Conservation (phyloP, 2,888 invertebrate species). For the Caradrina kadenii region DNA sequence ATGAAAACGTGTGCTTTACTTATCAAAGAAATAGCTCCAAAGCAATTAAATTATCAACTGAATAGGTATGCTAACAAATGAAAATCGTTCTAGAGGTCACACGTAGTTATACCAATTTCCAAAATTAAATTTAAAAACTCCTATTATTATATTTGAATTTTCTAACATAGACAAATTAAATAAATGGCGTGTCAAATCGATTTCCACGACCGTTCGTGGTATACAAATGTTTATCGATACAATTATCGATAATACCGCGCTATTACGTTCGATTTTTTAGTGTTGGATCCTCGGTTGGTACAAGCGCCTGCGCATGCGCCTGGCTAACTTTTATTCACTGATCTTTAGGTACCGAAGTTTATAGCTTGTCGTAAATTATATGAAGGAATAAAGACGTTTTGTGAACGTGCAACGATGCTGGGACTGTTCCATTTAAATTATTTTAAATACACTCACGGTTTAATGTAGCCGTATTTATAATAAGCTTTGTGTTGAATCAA, state of each 20-base stretch:
- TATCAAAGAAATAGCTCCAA: conserved; percentile 13
- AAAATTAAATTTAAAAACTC: conserved; percentile 59
- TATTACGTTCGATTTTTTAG: conserved; percentile 77
- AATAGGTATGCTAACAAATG: conserved; percentile 32
- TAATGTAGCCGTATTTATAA: conserved; percentile 77
- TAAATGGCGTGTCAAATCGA: conserved; percentile 63
- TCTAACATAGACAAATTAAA: conserved; percentile 46
- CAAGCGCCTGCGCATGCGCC: conserved; percentile 73
- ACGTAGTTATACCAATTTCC: conserved; percentile 49
- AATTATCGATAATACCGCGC: conserved; percentile 61
- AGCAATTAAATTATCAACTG: conserved; percentile 25
- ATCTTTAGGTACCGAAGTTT: conserved; percentile 85
- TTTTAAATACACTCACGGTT: conserved; percentile 81
- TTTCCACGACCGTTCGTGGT: conserved; percentile 53
- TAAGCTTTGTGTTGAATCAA: conserved; percentile 84
- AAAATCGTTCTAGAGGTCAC: conserved; percentile 54
- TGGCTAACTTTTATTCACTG: conserved; percentile 85
- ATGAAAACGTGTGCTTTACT: not conserved
- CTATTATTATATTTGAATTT: conserved; percentile 55
- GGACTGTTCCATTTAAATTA: conserved; percentile 87
- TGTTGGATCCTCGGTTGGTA: conserved; percentile 69
- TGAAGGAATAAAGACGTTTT: conserved; percentile 87
- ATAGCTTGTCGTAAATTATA: conserved; percentile 84
- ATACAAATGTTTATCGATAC: conserved; percentile 65
- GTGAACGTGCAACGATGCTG: conserved; percentile 77